Evolutionary conservation across 2,797 vertebrate species (phyloP), one percentile per base, ranked within the genome.

Genomic region (Crocidura indochinensis): DNA sequence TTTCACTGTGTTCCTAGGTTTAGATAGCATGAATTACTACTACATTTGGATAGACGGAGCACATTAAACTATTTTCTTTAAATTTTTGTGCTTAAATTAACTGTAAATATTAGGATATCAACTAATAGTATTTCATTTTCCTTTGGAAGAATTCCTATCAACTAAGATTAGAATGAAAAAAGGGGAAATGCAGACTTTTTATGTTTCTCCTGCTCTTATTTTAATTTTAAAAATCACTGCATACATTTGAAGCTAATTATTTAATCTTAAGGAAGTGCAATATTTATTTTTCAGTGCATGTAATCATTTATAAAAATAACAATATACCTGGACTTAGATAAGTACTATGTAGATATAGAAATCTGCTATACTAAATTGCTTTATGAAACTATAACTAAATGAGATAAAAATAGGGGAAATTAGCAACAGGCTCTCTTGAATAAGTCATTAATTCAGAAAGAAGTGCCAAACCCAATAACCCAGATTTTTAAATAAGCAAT

Each of bases 141-240:
- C 51, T 86, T 91, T 96, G 91, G 92, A 96, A 90, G 73, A 88
- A 85, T 91, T 92, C 73, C 85, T 76, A 84, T 88, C 5, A 93
- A 91, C 80, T 89, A 94, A 94, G 90, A 93, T 94, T 92, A 92
- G 72, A 91, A 94, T 87, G n/a, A 79, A 73, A 88, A 93, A 64
- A 17, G 92, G 84, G 81, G 38, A 38, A 38, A 68, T 14, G n/a
- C 26, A 84, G 24, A 90, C 82, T 93, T 93, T 89, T 81, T 31
- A 77, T 72, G 80, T n/a, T 87, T 29, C 26, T 92, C 71, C 93
- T 94, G 93, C 75, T 96, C 80, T 93, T 91, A 91, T 67, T 94
- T 85, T 94, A 94, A 94, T 95, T 94, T 95, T 94, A 90, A 94
- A 96, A 93, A 93, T 80, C 56, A 86, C 69, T 86, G 49, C 73